Evolutionary conservation across 1,140 invertebrate species (phyloP).

Genomic region (Pseudomyrmex gracilis): DNA sequence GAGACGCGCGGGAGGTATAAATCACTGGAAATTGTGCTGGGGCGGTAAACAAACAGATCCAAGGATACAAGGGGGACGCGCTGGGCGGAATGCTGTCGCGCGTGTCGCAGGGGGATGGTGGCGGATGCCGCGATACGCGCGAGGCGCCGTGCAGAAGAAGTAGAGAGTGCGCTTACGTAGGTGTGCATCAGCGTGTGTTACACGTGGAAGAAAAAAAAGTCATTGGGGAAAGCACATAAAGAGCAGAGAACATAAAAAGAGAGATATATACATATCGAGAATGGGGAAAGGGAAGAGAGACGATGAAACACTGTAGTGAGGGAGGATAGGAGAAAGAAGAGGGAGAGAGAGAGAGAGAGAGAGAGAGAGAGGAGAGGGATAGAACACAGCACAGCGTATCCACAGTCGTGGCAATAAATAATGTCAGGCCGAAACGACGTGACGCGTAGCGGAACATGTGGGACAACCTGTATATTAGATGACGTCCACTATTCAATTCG

Average conservation of each 20-base stretch:
- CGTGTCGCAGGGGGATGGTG: conserved; percentile 18
- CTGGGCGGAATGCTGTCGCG: conserved; percentile 48
- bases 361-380: conserved; percentile 7
- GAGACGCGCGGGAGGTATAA: conserved; percentile 51
- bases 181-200: conserved; percentile 40
- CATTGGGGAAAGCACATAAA: conserved; percentile 16
- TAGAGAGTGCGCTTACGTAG: conserved; percentile 40
- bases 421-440: conserved; percentile 70
- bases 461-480: conserved; percentile 80
- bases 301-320: not conserved
- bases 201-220: conserved; percentile 24
- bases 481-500: conserved; percentile 79
- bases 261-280: conserved; percentile 5
- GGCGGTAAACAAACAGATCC: conserved; percentile 69
- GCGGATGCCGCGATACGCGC: conserved; percentile 53
- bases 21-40: conserved; percentile 56
- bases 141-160: conserved; percentile 50
- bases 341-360: not conserved
- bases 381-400: conserved; percentile 40
- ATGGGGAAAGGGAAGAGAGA: conserved; percentile 8
- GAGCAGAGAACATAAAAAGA: conserved; percentile 28
- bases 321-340: conserved; percentile 15
- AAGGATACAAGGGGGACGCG: conserved; percentile 53
- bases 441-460: conserved; percentile 77
- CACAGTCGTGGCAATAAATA: conserved; percentile 65